Evolutionary conservation across 2,888 invertebrate species (phyloP).

Genomic region (Calliphora vomitoria): DNA sequence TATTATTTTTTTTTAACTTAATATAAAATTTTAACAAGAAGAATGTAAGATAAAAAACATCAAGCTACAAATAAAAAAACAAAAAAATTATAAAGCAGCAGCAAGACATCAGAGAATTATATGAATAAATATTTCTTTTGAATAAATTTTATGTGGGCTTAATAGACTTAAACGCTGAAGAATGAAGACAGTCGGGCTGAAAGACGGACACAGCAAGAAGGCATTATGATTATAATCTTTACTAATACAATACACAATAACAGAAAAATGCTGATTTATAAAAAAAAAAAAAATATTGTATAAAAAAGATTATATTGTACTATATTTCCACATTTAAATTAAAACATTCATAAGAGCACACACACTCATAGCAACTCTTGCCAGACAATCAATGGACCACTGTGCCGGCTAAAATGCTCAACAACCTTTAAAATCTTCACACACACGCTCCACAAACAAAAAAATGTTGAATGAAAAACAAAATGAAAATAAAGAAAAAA

Average conservation of each 20-base stretch:
- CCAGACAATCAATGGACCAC: conserved; percentile 50
- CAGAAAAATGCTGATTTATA: conserved; percentile 30
- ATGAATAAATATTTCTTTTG: conserved; percentile 4
- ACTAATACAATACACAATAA: conserved; percentile 29
- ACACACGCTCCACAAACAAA: conserved; percentile 8
- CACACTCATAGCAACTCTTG: background rate
- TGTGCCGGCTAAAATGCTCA: conserved; percentile 50
- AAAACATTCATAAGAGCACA: conserved; percentile 43
- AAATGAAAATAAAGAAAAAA: conserved; percentile 31
- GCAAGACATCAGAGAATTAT: conserved; percentile 15
- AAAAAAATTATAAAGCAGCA: background rate
- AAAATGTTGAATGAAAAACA: conserved; percentile 37
- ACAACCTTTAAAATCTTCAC: conserved; percentile 53
- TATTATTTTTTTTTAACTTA: too few species aligned
- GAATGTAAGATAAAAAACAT: conserved; percentile 1
- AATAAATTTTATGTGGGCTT: conserved; percentile 62
- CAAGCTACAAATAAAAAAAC: background rate
- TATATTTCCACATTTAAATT: conserved; percentile 66
- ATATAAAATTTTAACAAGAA: conserved; percentile 32
- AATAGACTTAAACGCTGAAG: conserved; percentile 50
- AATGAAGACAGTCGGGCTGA: conserved; percentile 5
- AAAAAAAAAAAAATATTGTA: too few species aligned
- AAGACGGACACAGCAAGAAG: conserved; percentile 15
- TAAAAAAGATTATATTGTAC: conserved; percentile 34
- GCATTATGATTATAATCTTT: conserved; percentile 51